Base-by-base conservation (phyloP, 2,888 invertebrate genomes). In the Apodemia mormo region DNA sequence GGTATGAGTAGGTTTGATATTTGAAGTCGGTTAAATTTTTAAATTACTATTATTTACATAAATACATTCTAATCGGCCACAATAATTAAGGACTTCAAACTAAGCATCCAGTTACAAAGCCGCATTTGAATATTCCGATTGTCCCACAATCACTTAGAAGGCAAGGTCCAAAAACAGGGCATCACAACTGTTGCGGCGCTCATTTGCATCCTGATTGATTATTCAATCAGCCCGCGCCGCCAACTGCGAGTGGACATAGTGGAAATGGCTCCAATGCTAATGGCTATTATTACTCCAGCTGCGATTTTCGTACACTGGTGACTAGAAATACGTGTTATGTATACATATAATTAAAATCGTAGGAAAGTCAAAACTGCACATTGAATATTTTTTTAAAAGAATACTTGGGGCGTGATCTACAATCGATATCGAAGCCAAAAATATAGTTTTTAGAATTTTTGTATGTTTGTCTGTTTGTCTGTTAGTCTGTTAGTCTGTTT, bases 201-300 rank as follows among this genome's bases (percentile, higher is more conserved):
- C 82, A 91, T 91, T 92, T 89, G 87, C 90, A 91, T 92, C 83
- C 85, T 87, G 88, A 92, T 91, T 91, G 91, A 92, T 92, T 92
- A 91, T 92, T 89, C 92, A 90, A 88, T 89, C 82, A 86, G 84
- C 82, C 85, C 79, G 81, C 70, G 66, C 70, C 70, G 72, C 70
- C 73, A 74, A 75, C 79, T 73, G 79, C 78, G 76, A 78, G 79
- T 81, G 84, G 85, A 84, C 84, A 78, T 74, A 78, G 79, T 80
- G 78, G 82, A 84, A 89, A 87, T 87, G 88, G 88, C 88, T 88
- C 87, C 87, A 84, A 88, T 88, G 87, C 84, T 86, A 88, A 88
- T 89, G 78, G 76, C 80, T 81, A 85, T 85, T 85, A 84, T 87
- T 82, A 80, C 82, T 78, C 80, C 72, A 75, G 74, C 70, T 72